These are phyloP conservation scores for Poeciliopsis gracilis DNA, from an alignment of 2,797 vertebrate genomes.

Conservation along the genomic window DNA sequence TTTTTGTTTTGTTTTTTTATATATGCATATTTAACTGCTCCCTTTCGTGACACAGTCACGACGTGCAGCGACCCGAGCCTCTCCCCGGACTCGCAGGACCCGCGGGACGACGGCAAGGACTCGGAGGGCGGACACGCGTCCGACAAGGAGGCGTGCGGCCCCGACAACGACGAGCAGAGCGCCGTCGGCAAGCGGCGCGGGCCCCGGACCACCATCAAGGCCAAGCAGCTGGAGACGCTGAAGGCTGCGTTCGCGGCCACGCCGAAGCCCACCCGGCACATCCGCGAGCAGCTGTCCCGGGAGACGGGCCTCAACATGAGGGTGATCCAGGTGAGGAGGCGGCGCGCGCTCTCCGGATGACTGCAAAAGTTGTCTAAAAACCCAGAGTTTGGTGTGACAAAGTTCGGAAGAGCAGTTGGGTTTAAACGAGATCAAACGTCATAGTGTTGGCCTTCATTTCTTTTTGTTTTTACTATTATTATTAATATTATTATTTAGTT, in stretches of 20 bases:
- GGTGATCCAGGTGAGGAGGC: constrained; percentile 88
- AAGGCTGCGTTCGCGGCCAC: constrained; percentile 93
- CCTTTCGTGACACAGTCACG: constrained; percentile 81
- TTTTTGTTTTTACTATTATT: background rate
- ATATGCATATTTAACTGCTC: too few species aligned
- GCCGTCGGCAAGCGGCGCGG: constrained; percentile 91
- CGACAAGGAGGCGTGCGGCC: constrained; percentile 90
- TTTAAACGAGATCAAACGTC: background rate
- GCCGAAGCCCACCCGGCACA: constrained; percentile 94
- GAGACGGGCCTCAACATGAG: constrained; percentile 95
- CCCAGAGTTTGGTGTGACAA: background rate
- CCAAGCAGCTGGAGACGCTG: constrained; percentile 95
- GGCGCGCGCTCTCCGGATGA: background rate
- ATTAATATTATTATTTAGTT: too few species aligned
- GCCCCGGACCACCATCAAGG: constrained; percentile 97
- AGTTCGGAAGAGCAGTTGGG: background rate
- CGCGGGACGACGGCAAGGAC: constrained; percentile 94
- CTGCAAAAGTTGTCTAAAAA: background rate
- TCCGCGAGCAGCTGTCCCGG: constrained; percentile 92
- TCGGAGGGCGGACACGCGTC: constrained; percentile 92
- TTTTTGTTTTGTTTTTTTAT: too few species aligned
- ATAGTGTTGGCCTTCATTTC: background rate
- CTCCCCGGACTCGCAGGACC: constrained; percentile 96
- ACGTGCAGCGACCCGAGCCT: constrained; percentile 96
- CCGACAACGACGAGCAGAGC: constrained; percentile 93